Conservation (phyloP, 2,113 vertebrate species). For the Litocranius walleri region DNA sequence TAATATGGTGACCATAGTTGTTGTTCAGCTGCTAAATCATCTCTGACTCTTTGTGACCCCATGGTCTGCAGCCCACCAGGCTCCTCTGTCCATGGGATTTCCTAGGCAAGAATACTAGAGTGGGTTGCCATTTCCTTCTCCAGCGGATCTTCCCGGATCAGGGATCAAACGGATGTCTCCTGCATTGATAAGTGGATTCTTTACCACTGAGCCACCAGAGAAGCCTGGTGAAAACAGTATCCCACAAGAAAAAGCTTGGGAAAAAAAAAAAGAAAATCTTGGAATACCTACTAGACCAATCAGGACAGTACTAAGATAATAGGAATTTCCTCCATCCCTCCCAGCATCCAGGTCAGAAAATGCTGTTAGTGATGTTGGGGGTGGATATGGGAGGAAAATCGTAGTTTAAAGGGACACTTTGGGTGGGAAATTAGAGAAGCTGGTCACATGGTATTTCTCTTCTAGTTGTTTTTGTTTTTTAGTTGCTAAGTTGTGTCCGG, state of each 20-base stretch:
- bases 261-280: not conserved
- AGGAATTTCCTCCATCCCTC: not conserved
- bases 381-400: not conserved
- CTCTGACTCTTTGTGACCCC: not conserved
- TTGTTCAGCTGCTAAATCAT: not conserved
- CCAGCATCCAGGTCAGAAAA: not conserved
- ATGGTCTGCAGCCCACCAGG: not conserved
- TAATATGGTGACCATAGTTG: not conserved
- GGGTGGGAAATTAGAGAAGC: not conserved
- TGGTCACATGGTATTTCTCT: not conserved
- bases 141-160: accelerated
- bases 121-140: not conserved
- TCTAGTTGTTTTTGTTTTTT: not conserved
- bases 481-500: not conserved
- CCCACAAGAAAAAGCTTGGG: not conserved
- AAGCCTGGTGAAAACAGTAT: not conserved
- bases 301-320: not conserved
- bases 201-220: not conserved
- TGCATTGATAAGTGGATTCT: not conserved
- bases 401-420: not conserved
- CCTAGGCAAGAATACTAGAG: not conserved
- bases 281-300: not conserved
- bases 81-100: not conserved
- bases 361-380: not conserved
- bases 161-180: not conserved